Conservation (phyloP, 2,113 vertebrate genomes). For the Diadophis punctatus region DNA sequence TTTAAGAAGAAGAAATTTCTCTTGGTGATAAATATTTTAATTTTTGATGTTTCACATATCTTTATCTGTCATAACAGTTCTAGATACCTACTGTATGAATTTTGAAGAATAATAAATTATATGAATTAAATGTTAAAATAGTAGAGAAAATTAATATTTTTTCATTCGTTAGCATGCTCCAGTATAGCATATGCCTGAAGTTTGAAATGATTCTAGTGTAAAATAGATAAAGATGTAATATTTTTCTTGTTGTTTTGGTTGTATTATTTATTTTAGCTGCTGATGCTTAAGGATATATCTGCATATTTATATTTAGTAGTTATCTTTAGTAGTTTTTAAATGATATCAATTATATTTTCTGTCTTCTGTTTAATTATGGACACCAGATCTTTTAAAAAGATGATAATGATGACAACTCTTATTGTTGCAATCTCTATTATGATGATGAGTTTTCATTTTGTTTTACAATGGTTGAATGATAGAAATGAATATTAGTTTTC, state of each 20-base stretch:
- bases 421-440: not conserved
- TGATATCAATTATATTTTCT: not conserved
- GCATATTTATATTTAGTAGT: not conserved
- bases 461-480: slow-evolving; percentile 17
- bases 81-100: not conserved
- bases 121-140: not conserved
- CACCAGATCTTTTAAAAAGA: not conserved
- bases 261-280: not conserved
- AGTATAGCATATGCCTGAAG: not conserved
- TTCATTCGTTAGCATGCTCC: slow-evolving; percentile 28
- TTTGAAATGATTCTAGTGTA: not conserved
- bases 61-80: not conserved
- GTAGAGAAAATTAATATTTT: slow-evolving; percentile 18
- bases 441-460: slow-evolving; percentile 15
- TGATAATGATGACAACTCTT: not conserved
- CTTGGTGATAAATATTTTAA: not conserved
- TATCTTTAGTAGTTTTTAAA: not conserved
- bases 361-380: not conserved
- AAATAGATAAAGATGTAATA: not conserved
- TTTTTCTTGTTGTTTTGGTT: not conserved
- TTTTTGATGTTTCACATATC: not conserved
- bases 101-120: not conserved
- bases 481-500: not conserved
- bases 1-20: not conserved
- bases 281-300: not conserved